Evolutionary conservation across 2,888 invertebrate genomes (phyloP).

Genomic region (Horisme vitalbata): DNA sequence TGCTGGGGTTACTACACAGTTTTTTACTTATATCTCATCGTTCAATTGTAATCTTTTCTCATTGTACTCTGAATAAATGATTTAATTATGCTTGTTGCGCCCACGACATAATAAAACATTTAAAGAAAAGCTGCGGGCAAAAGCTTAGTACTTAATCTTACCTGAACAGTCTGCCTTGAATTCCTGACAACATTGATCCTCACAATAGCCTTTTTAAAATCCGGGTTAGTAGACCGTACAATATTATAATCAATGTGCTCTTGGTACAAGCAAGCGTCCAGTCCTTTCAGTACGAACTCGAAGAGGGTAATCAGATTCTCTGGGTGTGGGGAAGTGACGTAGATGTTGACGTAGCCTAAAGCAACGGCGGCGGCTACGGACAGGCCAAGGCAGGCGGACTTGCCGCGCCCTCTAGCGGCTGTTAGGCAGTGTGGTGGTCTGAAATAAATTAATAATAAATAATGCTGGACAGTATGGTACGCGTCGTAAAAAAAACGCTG

Average conservation of each 20-base stretch:
- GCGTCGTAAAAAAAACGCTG: too few relatives aligned
- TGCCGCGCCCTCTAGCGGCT: conserved; percentile 98
- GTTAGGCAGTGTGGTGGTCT: conserved; percentile 97
- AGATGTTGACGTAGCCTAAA: conserved; percentile 95
- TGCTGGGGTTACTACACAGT: too few relatives aligned
- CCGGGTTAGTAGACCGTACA: conserved; percentile 96
- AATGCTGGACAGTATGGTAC: background rate
- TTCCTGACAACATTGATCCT: conserved; percentile 95
- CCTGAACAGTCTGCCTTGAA: conserved; percentile 96
- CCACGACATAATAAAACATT: too few relatives aligned
- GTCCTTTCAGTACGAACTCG: conserved; percentile 96
- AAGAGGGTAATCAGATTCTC: conserved; percentile 99
- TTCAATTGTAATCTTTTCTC: too few relatives aligned
- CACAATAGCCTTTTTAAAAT: conserved; percentile 97
- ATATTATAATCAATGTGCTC: conserved; percentile 98
- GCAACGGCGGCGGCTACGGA: conserved; percentile 94
- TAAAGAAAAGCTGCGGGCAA: too few relatives aligned
- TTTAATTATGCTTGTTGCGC: too few relatives aligned
- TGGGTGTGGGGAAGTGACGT: conserved; percentile 98
- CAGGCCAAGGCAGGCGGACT: conserved; percentile 98
- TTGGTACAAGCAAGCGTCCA: conserved; percentile 96
- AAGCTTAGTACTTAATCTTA: too few relatives aligned
- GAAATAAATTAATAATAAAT: conserved; percentile 44
- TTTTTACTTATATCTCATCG: too few relatives aligned
- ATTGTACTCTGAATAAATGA: too few relatives aligned